Evolutionary conservation across 2,888 invertebrate genomes (phyloP).

Genomic region (Philopedon plagiatum): DNA sequence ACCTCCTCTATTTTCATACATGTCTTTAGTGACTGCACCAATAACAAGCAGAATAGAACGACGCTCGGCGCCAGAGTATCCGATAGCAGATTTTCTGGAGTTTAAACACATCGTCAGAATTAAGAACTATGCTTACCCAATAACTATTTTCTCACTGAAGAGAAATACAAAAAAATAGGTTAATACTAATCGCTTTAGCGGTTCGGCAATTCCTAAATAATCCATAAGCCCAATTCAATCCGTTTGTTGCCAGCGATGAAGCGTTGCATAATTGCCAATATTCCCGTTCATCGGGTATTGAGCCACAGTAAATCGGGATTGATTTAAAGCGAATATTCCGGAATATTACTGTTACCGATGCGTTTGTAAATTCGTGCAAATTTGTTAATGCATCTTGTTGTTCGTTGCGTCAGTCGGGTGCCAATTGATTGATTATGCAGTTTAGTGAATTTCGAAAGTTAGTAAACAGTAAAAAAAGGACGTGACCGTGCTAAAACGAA

Average conservation of each 20-base stretch:
- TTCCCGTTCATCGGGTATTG: background rate
- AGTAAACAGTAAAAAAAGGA: too few species aligned
- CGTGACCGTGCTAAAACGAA: too few species aligned
- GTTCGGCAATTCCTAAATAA: background rate
- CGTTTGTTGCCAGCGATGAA: background rate
- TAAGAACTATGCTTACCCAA: too few species aligned
- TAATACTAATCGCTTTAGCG: too few species aligned
- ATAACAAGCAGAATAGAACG: too few species aligned
- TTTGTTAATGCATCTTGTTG: slow-evolving; percentile 16
- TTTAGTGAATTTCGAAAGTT: background rate
- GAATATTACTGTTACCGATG: background rate
- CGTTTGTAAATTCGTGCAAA: slow-evolving; percentile 11
- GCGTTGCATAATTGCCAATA: background rate
- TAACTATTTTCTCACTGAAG: too few species aligned
- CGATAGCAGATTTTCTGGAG: background rate
- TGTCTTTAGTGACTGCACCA: too few species aligned
- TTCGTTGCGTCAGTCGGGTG: slow-evolving; percentile 9
- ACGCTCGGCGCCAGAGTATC: too few species aligned
- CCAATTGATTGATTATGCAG: background rate
- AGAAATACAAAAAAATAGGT: too few species aligned
- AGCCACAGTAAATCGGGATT: background rate
- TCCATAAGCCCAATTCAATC: background rate
- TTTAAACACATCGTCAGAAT: too few species aligned
- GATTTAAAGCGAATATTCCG: slow-evolving; percentile 8
- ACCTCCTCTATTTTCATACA: too few species aligned